A percentile compares a stretch with the other conserved stretches of the same genome.
These are phyloP conservation scores for Eublepharis macularius DNA, from an alignment of 2,113 vertebrate species.

Conservation along the genomic window DNA sequence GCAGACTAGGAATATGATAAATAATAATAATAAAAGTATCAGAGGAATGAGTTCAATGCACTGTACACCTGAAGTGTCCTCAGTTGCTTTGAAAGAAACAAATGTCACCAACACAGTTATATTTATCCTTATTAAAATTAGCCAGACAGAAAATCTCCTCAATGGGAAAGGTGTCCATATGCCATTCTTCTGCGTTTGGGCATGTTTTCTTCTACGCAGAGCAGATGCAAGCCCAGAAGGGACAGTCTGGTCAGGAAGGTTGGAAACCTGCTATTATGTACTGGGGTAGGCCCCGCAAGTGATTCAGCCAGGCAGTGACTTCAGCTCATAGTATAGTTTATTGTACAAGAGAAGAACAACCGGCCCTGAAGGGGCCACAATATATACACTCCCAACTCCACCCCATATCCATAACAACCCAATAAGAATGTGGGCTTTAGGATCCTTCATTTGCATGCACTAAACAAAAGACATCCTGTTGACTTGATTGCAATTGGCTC, in stretches of 20 bases:
- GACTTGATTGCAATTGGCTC: too few species aligned
- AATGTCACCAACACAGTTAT: not conserved
- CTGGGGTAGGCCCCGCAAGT: not conserved
- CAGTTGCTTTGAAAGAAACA: not conserved
- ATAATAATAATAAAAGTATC: too few species aligned
- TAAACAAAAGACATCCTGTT: too few species aligned
- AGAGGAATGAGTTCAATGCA: not conserved
- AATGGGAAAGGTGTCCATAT: fast-evolving
- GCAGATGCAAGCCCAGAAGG: conserved; percentile 20
- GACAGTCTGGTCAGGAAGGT: not conserved
- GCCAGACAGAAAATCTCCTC: not conserved
- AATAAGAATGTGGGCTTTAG: too few species aligned
- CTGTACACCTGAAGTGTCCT: not conserved
- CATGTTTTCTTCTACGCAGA: not conserved
- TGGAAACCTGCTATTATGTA: conserved; percentile 4
- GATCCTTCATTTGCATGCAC: too few species aligned
- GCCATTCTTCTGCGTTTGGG: not conserved
- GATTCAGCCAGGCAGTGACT: too few species aligned
- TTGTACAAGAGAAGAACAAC: too few species aligned
- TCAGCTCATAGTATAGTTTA: too few species aligned
- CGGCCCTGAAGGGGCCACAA: too few species aligned
- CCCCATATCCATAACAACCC: too few species aligned
- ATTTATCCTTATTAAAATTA: not conserved
- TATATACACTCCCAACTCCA: too few species aligned
- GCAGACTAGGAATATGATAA: too few species aligned